Base-by-base conservation (phyloP, 2,797 vertebrate species). In the Chaetophractus vellerosus region DNA sequence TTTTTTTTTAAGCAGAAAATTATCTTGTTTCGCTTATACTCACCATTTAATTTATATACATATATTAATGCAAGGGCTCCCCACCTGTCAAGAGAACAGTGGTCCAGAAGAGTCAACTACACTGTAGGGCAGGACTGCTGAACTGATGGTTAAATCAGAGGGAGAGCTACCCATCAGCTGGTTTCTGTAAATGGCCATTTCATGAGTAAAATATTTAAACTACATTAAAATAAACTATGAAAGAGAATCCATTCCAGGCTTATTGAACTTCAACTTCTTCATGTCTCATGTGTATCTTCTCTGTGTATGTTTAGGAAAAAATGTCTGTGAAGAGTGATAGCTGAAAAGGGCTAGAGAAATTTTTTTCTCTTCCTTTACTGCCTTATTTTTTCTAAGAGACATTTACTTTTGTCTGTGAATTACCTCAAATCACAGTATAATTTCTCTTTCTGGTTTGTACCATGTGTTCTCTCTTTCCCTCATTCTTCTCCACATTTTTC, bases 381-480 rank as follows among this genome's bases (percentile, higher is more conserved):
- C 68, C 78, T 76, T 76, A 38, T 21, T n/a, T 82, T 87, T 75
- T 28, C 23, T 50, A 64, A n/a, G 79, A 86, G 24, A 16, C 23
- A 59, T 63, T 87, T 14, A 45, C 61, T 82, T 93, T 79, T 88
- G 50, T 64, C 33, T 79, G 33, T 61, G 55, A 91, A 41, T 79
- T 68, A 82, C 64, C 19, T 69, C 31, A 50, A 28, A 64, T 31
- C 45, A 59, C 55, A 52, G 50, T 33, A 64, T 59, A 57, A 36
- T 78, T 55, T 93, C n/a, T 38, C 38, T 76, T 76, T 84, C 68
- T 96, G 38, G 33, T 88, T 64, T 91, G 9, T 72, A 41, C 41
- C 21, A 21, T 26, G 24, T 69, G 19, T 33, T 28, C 5, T 45
- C 3, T 12, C 74, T 12, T 1, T 79, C 14, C 55, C 21, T 21